Conservation (phyloP, 2,113 vertebrate species). For the Coturnix japonica region DNA sequence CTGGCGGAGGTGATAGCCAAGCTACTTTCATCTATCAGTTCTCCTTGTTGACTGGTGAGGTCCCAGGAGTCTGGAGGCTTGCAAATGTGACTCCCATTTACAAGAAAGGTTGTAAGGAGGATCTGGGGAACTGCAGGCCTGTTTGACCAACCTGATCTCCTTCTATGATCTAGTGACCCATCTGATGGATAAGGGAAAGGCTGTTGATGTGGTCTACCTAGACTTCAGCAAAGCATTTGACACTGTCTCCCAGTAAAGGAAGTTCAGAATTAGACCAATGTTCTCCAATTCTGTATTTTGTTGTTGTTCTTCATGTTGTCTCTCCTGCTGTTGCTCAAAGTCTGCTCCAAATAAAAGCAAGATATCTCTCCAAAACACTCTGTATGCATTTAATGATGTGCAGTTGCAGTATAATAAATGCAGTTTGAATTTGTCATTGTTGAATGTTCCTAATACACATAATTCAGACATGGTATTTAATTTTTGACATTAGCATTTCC, state of each 20-base stretch:
- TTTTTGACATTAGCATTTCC: background rate
- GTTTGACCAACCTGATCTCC: too few relatives aligned
- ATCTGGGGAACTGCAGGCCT: too few relatives aligned
- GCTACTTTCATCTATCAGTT: too few relatives aligned
- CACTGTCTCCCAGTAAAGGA: background rate
- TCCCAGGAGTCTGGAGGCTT: too few relatives aligned
- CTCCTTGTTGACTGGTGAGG: too few relatives aligned
- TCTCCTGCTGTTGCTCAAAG: background rate
- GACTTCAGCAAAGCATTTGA: too few relatives aligned
- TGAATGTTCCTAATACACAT: background rate
- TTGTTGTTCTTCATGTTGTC: background rate
- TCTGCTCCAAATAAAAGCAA: background rate
- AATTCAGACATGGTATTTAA: background rate
- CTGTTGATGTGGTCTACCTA: too few relatives aligned
- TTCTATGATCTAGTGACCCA: too few relatives aligned
- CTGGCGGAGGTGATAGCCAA: too few relatives aligned
- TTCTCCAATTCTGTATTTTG: background rate
- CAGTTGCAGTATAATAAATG: background rate
- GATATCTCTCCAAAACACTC: background rate
- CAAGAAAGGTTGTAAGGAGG: too few relatives aligned
- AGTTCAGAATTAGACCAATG: background rate
- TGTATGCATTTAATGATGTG: background rate
- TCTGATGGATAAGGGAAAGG: too few relatives aligned
- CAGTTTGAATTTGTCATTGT: background rate
- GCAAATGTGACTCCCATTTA: too few relatives aligned